A percentile compares a stretch with the other conserved stretches of the same genome.
phyloP scores from a whole-genome alignment of 2,113 vertebrate species.

The Lucifuga dentata region DNA sequence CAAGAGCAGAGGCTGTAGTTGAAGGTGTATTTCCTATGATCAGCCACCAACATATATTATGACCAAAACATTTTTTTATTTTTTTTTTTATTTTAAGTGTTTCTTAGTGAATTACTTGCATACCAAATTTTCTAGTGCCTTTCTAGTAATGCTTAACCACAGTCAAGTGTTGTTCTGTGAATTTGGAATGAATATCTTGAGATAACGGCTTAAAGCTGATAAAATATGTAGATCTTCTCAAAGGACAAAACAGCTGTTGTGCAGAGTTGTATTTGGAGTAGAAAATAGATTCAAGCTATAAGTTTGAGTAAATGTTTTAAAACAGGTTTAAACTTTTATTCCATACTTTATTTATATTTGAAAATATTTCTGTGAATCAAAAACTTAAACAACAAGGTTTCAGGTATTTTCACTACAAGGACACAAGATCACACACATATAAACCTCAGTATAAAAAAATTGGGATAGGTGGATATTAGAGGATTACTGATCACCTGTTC shows the following conservation, averaged over 20 bases:
- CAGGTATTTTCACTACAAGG: background rate
- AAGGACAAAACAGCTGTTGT: too few relatives aligned
- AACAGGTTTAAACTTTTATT: background rate
- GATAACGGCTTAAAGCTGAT: background rate
- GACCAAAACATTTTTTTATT: background rate
- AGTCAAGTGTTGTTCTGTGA: background rate
- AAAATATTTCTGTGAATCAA: background rate
- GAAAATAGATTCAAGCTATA: background rate
- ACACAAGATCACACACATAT: conserved; percentile 1
- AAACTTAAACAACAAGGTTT: background rate
- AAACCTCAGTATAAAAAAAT: conserved; percentile 35
- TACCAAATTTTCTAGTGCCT: too few relatives aligned
- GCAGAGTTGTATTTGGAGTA: too few relatives aligned
- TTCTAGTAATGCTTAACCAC: too few relatives aligned
- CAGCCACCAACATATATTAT: background rate
- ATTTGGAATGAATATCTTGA: background rate
- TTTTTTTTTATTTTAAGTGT: too few relatives aligned
- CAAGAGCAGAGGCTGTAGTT: conserved; percentile 4
- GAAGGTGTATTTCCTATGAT: conserved; percentile 35
- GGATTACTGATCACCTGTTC: conserved; percentile 43
- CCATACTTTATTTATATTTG: background rate
- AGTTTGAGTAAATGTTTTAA: background rate
- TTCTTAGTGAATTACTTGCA: too few relatives aligned
- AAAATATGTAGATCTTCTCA: background rate
- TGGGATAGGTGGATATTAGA: conserved; percentile 50